Evolutionary conservation across 2,888 invertebrate species (phyloP), one percentile per base, ranked within the genome.

Genomic region (Metalampra italica): DNA sequence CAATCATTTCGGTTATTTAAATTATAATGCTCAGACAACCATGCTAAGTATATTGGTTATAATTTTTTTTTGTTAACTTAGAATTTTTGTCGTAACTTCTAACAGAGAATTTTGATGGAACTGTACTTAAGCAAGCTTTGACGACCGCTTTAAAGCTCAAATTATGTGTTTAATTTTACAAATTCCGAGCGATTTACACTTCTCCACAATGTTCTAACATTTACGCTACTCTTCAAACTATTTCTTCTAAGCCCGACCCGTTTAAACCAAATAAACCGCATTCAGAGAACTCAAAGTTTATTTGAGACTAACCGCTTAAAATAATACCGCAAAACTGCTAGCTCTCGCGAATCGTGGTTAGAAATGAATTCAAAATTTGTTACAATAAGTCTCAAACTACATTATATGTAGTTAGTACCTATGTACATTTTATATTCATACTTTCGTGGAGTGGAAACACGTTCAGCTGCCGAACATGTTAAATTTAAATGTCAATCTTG

Each of bases 261-360:
- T 59, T 64, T 69, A 70, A 71, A 74, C 68, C 68, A 69, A 72
- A 75, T 73, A 74, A 71, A 68, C 73, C 73, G 57, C 74, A 72
- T 71, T 74, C 67, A 68, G 65, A 62, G 62, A 61, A 71, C 70
- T 71, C 64, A 71, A 74, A 74, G 65, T 73, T 74, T 71, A 70
- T 64, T 67, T 69, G 58, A 60, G 64, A 62, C 63, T 59, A 68
- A 71, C 75, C 66, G 67, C 70, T 62, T 71, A 66, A 70, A 74
- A 75, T 74, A 71, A 71, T 71, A 71, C 74, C 70, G 60, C 74
- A 66, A 60, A 71, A 66, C 68, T 67, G 44, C 40, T 15, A 48
- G 39, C 38, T 43, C n/a, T 36, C 36, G 36, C 11, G n/a, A 32
- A 32, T 4, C n/a, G 36, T 36, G 36, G 36, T 36, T 36, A 36